Base-by-base conservation (phyloP, 2,113 vertebrate genomes). In the Bubo bubo region DNA sequence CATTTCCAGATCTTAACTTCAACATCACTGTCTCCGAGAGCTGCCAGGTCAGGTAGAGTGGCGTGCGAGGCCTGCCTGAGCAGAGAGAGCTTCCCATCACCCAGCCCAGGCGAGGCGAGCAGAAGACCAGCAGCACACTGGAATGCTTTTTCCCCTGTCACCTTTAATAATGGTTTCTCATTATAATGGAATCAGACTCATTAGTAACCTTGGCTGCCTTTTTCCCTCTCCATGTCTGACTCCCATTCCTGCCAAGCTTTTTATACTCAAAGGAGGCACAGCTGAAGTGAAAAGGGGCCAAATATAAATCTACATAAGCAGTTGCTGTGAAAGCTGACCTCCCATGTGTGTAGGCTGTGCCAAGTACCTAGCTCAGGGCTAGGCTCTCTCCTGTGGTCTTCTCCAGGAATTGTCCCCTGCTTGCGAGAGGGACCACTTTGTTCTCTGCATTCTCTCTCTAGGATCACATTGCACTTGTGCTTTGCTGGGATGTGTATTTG, bases 1-100 rank as follows among this genome's bases (percentile, higher is more conserved):
- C 58, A 10, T 68, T 56, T 64, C 39, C 70, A 72, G 66, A 63
- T 19, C 34, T 41, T 50, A 35, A 75, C 27, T 87, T 30, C 52
- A 62, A 11, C 26, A 32, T 49, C 60, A 34, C 20, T 4, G 1
- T 58, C 77, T 73, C 27, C n/a, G 58, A 79, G 55, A 84, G 52
- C n/a, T 60, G 24, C 68, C 68, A 80, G n/a, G 47, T 63, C 0
- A 4, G 63, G 35, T n/a, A 21, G 0, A 2, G 39, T 3, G 9
- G 59, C 2, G 5, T 0, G 1, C 2, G 2, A 66, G 24, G 32
- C 27, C 67, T 60, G 60, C 45, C 43, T 0, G 1, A 70, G 79
- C 76, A 70, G 41, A 77, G n/a, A 27, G 28, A 24, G 37, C 14
- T 94, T 80, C 83, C 60, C 3, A 1, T 32, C 85, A 75, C 60